Conservation (phyloP, 2,113 vertebrate genomes). For the Sturnus vulgaris region DNA sequence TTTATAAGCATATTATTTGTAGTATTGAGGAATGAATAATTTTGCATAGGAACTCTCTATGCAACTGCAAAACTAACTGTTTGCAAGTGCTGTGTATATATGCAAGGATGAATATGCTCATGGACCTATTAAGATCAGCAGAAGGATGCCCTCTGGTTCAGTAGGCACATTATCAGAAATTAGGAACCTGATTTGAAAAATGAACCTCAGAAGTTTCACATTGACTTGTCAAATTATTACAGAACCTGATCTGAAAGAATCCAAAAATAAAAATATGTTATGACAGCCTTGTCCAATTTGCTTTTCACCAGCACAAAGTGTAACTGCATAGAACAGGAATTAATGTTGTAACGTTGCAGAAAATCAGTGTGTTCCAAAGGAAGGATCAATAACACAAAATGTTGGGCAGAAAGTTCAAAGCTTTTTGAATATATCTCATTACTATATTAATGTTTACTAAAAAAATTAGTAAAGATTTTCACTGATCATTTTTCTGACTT, state of each 20-base stretch:
- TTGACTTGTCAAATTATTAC: background rate
- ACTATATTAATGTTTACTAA: background rate
- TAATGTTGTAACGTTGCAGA: background rate
- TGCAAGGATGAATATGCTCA: background rate
- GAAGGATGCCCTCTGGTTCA: background rate
- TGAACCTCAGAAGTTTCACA: background rate
- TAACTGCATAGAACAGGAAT: accelerated
- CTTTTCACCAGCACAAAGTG: background rate
- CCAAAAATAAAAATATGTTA: background rate
- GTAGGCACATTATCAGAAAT: background rate
- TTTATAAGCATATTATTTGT: background rate
- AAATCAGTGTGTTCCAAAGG: background rate
- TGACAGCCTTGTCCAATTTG: background rate
- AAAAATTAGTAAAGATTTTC: background rate
- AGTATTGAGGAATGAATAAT: background rate
- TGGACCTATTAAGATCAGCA: background rate
- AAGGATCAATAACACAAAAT: background rate
- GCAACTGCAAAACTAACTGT: background rate
- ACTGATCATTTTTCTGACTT: background rate
- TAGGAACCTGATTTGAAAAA: background rate
- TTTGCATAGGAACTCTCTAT: background rate
- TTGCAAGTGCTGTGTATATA: background rate
- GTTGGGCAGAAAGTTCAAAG: background rate
- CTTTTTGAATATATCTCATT: background rate
- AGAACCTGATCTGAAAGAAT: background rate